Conservation (phyloP, 1,140 invertebrate genomes). For the Coptotermes formosanus region DNA sequence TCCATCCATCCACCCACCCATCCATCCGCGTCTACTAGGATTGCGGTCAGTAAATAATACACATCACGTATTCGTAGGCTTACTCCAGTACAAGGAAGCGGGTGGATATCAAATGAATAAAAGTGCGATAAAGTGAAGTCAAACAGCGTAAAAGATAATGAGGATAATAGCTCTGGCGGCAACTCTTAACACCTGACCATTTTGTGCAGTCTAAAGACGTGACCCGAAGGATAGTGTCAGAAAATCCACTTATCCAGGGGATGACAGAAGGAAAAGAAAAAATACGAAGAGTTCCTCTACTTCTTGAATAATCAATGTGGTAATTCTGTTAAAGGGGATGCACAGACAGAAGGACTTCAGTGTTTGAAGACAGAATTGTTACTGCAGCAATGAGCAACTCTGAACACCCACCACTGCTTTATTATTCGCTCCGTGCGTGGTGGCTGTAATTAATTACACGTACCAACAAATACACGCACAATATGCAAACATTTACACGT, state of each 20-base stretch:
- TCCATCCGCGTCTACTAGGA: no score
- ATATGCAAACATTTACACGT: no score
- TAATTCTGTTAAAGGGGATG: neutral
- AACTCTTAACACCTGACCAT: neutral
- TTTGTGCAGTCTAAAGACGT: neutral
- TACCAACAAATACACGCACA: no score
- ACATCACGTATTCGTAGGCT: no score
- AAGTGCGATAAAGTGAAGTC: neutral
- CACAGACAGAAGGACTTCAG: neutral
- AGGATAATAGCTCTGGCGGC: neutral
- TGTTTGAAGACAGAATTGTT: no score
- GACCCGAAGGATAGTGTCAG: neutral
- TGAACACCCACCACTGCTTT: no score
- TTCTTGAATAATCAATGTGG: slow-evolving; percentile 10
- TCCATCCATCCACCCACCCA: no score
- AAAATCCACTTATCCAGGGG: neutral
- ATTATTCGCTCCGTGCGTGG: no score
- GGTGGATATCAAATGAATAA: neutral
- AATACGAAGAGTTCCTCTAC: neutral
- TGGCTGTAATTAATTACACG: no score
- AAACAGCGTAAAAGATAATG: neutral
- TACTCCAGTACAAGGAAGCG: no score
- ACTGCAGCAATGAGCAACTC: no score
- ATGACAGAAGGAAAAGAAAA: neutral
- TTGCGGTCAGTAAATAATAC: no score